phyloP scores from a whole-genome alignment of 2,113 vertebrate genomes.

The Axis porcinus region DNA sequence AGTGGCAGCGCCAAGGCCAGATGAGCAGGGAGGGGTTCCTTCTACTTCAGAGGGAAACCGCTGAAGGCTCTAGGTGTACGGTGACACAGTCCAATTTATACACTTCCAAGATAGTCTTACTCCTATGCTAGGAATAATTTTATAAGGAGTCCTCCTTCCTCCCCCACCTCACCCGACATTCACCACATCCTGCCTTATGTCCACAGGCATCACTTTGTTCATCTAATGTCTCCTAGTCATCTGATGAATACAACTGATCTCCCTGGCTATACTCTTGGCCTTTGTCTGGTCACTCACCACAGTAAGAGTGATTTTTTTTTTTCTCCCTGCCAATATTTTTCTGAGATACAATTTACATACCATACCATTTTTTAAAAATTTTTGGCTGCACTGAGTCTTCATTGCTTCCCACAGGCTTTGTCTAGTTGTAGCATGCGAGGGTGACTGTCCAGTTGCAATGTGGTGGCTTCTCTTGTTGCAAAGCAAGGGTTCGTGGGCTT shows the following conservation, averaged over 20 bases:
- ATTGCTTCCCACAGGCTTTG: background rate
- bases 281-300: background rate
- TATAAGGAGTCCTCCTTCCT: background rate
- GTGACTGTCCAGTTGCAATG: background rate
- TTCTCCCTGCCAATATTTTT: background rate
- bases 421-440: background rate
- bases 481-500: background rate
- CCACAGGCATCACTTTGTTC: background rate
- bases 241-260: background rate
- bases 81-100: background rate
- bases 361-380: background rate
- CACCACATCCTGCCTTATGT: background rate
- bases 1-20: background rate
- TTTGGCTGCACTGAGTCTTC: background rate
- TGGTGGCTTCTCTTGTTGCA: background rate
- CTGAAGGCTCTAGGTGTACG: background rate
- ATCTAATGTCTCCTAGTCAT: background rate
- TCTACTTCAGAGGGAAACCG: background rate
- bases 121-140: background rate
- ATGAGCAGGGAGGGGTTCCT: background rate
- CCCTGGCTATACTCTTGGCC: background rate
- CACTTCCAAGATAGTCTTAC: background rate
- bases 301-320: background rate
- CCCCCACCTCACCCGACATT: fast-evolving
- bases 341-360: background rate